Percentiles rank a stretch among this genome's conserved stretches.
phyloP scores from a whole-genome alignment of 1,140 invertebrate species.

The Linepithema humile region DNA sequence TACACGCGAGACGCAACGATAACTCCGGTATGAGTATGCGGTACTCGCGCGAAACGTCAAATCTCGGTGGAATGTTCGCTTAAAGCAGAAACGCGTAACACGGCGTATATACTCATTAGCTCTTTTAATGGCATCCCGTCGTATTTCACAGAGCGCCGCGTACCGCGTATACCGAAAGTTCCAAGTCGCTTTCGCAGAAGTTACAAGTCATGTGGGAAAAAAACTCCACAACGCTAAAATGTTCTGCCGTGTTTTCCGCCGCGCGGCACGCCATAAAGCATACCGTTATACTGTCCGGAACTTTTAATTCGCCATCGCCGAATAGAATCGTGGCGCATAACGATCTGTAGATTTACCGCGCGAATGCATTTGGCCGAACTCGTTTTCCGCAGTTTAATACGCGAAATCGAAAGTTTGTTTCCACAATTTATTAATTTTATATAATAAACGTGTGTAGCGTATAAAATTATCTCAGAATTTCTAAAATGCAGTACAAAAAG shows the following conservation, averaged over 20 bases:
- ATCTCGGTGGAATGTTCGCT: conserved; percentile 20
- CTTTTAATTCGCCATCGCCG: conserved; percentile 26
- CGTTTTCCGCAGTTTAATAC: background rate
- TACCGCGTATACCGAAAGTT: conserved; percentile 27
- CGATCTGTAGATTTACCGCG: background rate
- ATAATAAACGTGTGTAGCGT: background rate
- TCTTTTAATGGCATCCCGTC: conserved; percentile 45
- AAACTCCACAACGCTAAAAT: conserved; percentile 35
- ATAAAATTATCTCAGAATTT: background rate
- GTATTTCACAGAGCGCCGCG: conserved; percentile 18
- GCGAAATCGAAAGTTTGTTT: background rate
- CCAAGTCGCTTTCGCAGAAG: conserved; percentile 52
- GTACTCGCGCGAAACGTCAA: conserved; percentile 16
- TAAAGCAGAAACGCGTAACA: conserved; percentile 35
- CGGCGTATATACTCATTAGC: conserved; percentile 46
- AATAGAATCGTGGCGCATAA: background rate
- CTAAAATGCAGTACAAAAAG: background rate
- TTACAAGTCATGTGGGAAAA: conserved; percentile 62
- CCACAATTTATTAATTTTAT: background rate
- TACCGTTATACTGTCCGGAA: conserved; percentile 22
- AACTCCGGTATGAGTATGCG: background rate
- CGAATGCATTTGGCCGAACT: background rate
- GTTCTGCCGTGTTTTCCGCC: conserved; percentile 13
- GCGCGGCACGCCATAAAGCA: conserved; percentile 25
- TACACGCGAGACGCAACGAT: background rate